Evolutionary conservation across 2,888 invertebrate species (phyloP), one percentile per base, ranked within the genome.

Genomic region (Pseudolycoriella hygida): DNA sequence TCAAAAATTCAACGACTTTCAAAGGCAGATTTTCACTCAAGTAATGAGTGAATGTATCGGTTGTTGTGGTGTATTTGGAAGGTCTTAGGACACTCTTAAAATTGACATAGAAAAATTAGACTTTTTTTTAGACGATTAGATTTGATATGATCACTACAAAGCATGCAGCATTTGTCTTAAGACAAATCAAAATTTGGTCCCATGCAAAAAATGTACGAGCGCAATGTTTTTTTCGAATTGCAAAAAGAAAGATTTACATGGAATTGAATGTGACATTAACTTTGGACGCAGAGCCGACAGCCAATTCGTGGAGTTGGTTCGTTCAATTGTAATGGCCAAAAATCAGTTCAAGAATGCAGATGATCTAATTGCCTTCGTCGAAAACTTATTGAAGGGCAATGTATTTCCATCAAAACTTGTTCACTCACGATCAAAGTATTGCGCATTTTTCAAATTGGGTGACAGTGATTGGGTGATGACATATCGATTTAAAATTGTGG

Each of bases 281-380:
- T 40, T 18, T 12, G 18, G 18, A 40, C 11, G 40, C 14, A 5
- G 14, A 8, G 40, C 18, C 12, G 40, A 10, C 4, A 17, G 2
- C 12, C 15, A 18, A 18, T 17, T 40, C 4, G 11, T 18, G 40
- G 40, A 40, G 15, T 17, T 17, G 40, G 40, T 40, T 4, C 40
- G 40, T 40, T 40, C 40, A 12, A 18, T 40, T 40, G 3, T 12
- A 11, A 17, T 40, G 40, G 40, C 40, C 2, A 40, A 40, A 40
- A 40, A 40, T 40, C 17, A 17, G 12, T 40, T 40, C 11, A 8
- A 17, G 10, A 18, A 40, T 18, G 40, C 40, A n/a, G 40, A 40
- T 18, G 18, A 18, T 8, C 20, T 40, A 11, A 40, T 18, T 17
- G 6, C 8, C 17, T 40, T 18, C 14, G 40, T 40, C 18, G 18